A percentile compares a stretch with the other conserved stretches of the same genome.
Conservation (phyloP, 2,888 invertebrate species). For the Drosophila quinaria region DNA sequence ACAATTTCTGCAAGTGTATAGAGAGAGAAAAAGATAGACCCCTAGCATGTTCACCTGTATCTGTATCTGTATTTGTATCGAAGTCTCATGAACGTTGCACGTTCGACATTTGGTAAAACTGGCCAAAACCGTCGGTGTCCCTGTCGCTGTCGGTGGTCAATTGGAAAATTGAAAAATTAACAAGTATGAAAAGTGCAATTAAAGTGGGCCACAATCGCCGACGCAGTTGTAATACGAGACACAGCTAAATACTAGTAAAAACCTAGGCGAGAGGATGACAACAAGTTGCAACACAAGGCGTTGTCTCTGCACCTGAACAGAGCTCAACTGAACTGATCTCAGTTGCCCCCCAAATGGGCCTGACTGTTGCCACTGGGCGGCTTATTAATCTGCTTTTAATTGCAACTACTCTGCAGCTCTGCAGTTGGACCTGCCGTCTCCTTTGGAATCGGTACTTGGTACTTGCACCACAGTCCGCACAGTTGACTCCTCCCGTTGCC, state of each 20-base stretch:
- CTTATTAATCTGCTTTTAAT: conserved; percentile 85
- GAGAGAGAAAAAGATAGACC: conserved; percentile 8
- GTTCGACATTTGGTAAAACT: conserved; percentile 76
- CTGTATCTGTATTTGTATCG: conserved; percentile 68
- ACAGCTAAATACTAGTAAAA: conserved; percentile 1
- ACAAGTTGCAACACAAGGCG: conserved; percentile 40
- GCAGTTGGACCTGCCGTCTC: too few relatives aligned
- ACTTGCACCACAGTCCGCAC: conserved; percentile 52
- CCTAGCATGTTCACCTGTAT: conserved; percentile 77
- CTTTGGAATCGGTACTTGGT: conserved; percentile 21
- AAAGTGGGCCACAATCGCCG: conserved; percentile 70
- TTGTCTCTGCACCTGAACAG: conserved; percentile 47
- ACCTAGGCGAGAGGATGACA: conserved; percentile 61
- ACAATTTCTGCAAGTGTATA: neutral
- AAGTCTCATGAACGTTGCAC: conserved; percentile 39
- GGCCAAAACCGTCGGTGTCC: conserved; percentile 36
- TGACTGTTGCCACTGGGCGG: conserved; percentile 57
- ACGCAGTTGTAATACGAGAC: conserved; percentile 58
- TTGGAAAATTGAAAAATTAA: conserved; percentile 84
- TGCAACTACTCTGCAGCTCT: conserved; percentile 65
- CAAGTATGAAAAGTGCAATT: conserved; percentile 84
- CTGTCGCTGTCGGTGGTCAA: conserved; percentile 64
- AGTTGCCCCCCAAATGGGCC: conserved; percentile 18
- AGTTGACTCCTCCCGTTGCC: conserved; percentile 46
- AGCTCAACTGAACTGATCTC: conserved; percentile 18